Evolutionary conservation across 2,797 vertebrate genomes (phyloP), one percentile per base, ranked within the genome.

Genomic region (Catharus ustulatus): DNA sequence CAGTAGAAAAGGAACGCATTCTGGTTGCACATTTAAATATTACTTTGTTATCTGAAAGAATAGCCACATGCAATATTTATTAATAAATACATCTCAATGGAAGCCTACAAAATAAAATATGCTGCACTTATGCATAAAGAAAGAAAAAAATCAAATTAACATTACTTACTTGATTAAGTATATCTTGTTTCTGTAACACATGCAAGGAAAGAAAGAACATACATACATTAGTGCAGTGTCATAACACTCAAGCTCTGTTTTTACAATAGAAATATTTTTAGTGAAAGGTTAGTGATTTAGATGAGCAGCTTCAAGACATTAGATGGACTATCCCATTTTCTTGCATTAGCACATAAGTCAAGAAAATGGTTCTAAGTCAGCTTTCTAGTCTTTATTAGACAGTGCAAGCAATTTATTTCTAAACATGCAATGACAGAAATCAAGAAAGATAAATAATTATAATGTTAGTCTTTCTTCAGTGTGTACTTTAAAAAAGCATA

Each of bases 161-260:
- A 91, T 81, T 97, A 96, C 98, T 98, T 98, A 99, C 99, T 98
- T 99, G 98, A 94, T 98, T 98, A 98, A 99, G 98, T 97, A 99
- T 98, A 94, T 99, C 99, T 97, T 98, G 98, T 97, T 99, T 99
- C 99, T 99, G 96, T 61, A 96, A 81, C 67, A 97, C 98, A 97
- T 97, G 97, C 94, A 93, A 97, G 92, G 69, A 97, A 97, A 97
- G 95, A 96, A 97, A 96, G 76, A 90, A 94, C 34, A 97, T 55
- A 97, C 52, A 86, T 64, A 86, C 5, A 62, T 98, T 97, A 98
- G 95, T 84, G 80, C 62, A 93, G 90, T 72, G 51, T 15, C 5
- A 3, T 68, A 76, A 87, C 20, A 64, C 12, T 61, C 49, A 96
- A 84, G 57, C 52, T 96, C 73, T 75, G 57, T 17, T 89, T 59